These are phyloP conservation scores for Dasyurus viverrinus DNA, from an alignment of 2,113 vertebrate species.

Conservation along the genomic window DNA sequence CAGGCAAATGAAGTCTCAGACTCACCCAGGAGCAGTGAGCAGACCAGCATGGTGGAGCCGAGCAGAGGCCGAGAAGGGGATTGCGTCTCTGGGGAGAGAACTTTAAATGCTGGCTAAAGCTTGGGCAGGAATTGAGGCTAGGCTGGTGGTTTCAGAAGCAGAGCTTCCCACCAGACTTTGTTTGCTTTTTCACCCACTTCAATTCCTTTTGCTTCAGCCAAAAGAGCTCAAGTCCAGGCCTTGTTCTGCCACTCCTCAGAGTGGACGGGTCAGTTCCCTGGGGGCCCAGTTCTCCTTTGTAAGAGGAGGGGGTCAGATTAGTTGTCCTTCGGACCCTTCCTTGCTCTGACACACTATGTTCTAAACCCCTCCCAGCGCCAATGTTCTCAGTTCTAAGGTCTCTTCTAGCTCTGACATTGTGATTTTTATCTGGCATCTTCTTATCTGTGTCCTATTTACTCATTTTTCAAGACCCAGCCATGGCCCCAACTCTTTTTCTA, in stretches of 20 bases:
- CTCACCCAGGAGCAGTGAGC: neutral
- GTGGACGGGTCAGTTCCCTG: neutral
- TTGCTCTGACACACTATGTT: neutral
- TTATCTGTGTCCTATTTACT: conserved; percentile 4
- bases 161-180: neutral
- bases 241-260: neutral
- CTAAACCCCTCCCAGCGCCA: neutral
- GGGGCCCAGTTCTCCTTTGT: neutral
- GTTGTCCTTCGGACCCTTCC: neutral
- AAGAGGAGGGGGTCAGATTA: neutral
- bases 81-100: neutral
- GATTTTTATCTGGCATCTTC: neutral
- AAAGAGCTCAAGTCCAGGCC: neutral
- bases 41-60: neutral
- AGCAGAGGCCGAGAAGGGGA: neutral
- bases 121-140: neutral
- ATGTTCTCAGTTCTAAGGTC: neutral
- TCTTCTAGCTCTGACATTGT: conserved; percentile 4
- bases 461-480: neutral
- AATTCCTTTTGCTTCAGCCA: neutral
- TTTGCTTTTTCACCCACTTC: neutral
- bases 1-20: neutral
- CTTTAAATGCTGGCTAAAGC: neutral
- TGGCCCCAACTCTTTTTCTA: neutral
- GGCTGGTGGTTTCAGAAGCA: neutral